These are phyloP conservation scores for Microctonus hyperodae DNA, from an alignment of 2,888 invertebrate species.

Conservation along the genomic window DNA sequence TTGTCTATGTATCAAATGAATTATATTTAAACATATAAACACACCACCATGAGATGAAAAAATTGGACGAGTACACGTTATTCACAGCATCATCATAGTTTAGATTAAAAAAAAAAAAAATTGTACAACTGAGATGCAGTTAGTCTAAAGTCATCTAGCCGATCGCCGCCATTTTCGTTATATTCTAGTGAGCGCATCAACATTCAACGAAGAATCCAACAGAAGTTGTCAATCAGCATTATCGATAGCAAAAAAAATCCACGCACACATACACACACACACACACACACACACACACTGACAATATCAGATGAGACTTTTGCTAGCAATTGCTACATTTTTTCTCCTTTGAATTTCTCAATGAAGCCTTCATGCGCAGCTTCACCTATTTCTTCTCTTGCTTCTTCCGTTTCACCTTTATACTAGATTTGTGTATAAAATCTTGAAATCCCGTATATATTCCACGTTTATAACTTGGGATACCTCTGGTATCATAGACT, in stretches of 20 bases:
- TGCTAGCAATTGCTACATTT: conserved; percentile 35
- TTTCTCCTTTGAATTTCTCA: conserved; percentile 16
- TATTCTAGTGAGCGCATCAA: conserved; percentile 27
- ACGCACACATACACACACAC: too few relatives aligned
- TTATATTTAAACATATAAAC: neutral
- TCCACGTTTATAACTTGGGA: neutral
- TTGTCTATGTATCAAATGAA: neutral
- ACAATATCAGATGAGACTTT: neutral
- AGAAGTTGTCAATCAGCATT: neutral
- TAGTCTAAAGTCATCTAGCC: conserved; percentile 32
- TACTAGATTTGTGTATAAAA: conserved; percentile 9
- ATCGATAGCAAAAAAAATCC: conserved; percentile 5
- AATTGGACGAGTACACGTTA: conserved; percentile 14
- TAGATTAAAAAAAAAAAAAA: neutral
- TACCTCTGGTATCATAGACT: conserved; percentile 34
- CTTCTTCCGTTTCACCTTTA: neutral
- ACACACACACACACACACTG: neutral
- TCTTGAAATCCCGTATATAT: neutral
- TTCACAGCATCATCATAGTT: conserved; percentile 1
- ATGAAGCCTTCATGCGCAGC: conserved; percentile 26
- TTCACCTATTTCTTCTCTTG: conserved; percentile 22
- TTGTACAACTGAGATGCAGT: neutral
- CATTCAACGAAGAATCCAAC: conserved; percentile 31
- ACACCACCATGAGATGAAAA: neutral
- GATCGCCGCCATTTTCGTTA: conserved; percentile 49